These are phyloP conservation scores for Onychostruthus taczanowskii DNA, from an alignment of 2,113 vertebrate species.

Conservation along the genomic window DNA sequence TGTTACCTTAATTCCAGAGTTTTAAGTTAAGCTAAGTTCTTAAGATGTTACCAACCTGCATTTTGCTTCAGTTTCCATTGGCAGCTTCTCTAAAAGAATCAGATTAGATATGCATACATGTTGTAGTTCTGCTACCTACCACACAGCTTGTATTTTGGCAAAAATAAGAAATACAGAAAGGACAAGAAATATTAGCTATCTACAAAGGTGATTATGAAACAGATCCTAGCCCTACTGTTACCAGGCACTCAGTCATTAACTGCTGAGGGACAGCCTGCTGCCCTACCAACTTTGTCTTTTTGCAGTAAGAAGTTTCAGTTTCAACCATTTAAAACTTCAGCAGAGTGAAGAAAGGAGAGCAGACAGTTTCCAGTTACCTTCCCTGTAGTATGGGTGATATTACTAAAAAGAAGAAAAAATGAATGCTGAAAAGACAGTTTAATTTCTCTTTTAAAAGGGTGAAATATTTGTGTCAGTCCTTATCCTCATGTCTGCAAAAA, in stretches of 20 bases:
- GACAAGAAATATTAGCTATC: background rate
- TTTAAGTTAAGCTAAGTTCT: background rate
- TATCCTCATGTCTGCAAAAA: background rate
- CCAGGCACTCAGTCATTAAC: background rate
- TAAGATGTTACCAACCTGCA: background rate
- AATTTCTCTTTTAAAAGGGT: background rate
- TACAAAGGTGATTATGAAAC: background rate
- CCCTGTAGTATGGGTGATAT: background rate
- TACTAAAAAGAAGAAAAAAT: background rate
- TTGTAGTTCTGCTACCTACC: background rate
- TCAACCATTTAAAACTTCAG: background rate
- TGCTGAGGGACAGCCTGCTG: background rate
- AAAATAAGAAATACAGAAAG: background rate
- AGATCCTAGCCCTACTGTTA: background rate
- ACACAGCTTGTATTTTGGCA: background rate
- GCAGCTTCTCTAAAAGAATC: background rate
- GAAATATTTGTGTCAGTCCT: background rate
- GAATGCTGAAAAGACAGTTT: background rate
- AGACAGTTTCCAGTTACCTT: background rate
- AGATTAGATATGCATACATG: background rate
- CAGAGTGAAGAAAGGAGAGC: background rate
- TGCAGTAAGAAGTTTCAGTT: background rate
- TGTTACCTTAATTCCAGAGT: background rate
- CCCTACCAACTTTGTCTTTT: background rate
- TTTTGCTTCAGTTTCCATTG: background rate